Evolutionary conservation across 2,113 vertebrate genomes (phyloP), one percentile per base, ranked within the genome.

Genomic region (Zosterops hypoxanthus): DNA sequence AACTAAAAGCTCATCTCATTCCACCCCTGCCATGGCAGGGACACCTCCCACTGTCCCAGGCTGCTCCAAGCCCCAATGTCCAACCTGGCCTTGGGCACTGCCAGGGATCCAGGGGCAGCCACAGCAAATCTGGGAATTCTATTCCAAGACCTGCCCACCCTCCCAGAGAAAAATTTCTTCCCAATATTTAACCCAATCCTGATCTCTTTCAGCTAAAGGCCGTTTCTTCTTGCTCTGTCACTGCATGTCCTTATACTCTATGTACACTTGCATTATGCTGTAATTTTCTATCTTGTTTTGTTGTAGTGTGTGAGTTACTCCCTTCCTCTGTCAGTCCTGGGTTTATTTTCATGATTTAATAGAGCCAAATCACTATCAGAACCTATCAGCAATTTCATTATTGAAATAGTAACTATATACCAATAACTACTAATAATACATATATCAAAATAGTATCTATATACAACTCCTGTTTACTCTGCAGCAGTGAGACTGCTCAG

Each of bases 81-180:
- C 78, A 76, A 0, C n/a, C 55, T 66, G 69, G 53, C n/a, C 46
- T n/a, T n/a, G 69, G 53, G 0, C 78, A 82, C 20, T 68, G 4
- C 52, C 61, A 76, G 78, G 55, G 61, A 68, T 68, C 42, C 65
- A 70, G 59, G 70, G 70, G n/a, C 70, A 75, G 53, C 53, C 78
- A 1, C 78, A 68, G 46, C 53, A 46, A 2, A 53, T 59, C 60
- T 88, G 68, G 19, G 18, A 14, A 79, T 2, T 18, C 29, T 31
- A 7, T 14, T 20, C 41, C 85, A 49, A 25, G 31, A 5, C 21
- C 76, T 65, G 0, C 3, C 11, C 53, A 66, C 13, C 39, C 39
- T 82, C 4, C 0, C 16, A 53, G 77, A 0, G 9, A 46, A 4
- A 0, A 25, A 55, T 47, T 44, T 2, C 16, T 15, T 14, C 29